A percentile compares a stretch with the other conserved stretches of the same genome.
Evolutionary conservation across 2,888 invertebrate genomes (phyloP).

Genomic region (Epistrophe grossulariae): DNA sequence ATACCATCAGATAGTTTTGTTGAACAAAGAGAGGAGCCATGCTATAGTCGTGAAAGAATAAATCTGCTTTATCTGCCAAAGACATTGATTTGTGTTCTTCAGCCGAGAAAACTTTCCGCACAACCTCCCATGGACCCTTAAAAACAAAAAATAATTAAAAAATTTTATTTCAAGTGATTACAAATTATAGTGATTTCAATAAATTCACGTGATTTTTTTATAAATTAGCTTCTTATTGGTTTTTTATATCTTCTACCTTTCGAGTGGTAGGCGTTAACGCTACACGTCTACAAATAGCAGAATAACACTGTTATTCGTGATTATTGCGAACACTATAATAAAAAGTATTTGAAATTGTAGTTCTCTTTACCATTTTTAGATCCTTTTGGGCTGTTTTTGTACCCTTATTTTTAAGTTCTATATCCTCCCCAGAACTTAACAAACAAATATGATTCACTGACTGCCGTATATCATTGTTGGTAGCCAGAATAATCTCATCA

Average conservation of each 20-base stretch:
- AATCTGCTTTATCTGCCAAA: constrained; percentile 92
- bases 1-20: constrained; percentile 95
- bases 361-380: constrained; percentile 87
- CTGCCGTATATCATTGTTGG: constrained; percentile 97
- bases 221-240: no score
- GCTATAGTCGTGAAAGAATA: constrained; percentile 99
- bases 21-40: constrained; percentile 98
- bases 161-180: neutral
- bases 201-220: neutral
- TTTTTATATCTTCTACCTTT: no score
- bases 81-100: constrained; percentile 91
- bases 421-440: constrained; percentile 87
- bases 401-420: constrained; percentile 83
- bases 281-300: neutral
- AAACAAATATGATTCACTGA: constrained; percentile 95
- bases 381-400: constrained; percentile 90
- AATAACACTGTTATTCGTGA: constrained; percentile 58
- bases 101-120: constrained; percentile 93
- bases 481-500: constrained; percentile 92
- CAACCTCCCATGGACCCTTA: constrained; percentile 96
- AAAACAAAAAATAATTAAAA: neutral
- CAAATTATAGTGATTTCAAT: no score
- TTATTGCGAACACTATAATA: neutral
- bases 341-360: neutral
- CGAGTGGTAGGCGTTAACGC: no score